Conservation (phyloP, 2,888 invertebrate species). For the Dorcus parallelipipedus region DNA sequence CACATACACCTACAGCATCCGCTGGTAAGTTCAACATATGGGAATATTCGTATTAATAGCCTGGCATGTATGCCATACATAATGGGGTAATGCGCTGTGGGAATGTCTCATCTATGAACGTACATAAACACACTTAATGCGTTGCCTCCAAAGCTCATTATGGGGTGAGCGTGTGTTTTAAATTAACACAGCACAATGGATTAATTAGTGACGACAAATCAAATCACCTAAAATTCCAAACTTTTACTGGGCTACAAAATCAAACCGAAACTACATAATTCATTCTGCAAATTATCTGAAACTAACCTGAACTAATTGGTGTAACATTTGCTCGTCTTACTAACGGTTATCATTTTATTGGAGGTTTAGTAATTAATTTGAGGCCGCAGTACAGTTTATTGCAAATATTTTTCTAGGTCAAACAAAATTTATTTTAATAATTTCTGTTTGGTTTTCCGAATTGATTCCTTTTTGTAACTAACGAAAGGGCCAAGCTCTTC, state of each 20-base stretch:
- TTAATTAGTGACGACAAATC: too few species aligned
- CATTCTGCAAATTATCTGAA: too few species aligned
- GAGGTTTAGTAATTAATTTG: too few species aligned
- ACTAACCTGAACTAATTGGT: too few species aligned
- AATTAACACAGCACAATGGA: too few species aligned
- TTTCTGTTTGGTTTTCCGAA: too few species aligned
- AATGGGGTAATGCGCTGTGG: constrained; percentile 10
- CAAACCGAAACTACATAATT: too few species aligned
- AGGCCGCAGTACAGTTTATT: not conserved
- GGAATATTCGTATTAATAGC: constrained; percentile 5
- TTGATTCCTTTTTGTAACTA: not conserved
- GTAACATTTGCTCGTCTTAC: too few species aligned
- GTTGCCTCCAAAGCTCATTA: not conserved
- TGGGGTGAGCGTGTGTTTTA: too few species aligned
- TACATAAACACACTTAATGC: constrained; percentile 14
- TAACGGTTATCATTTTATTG: too few species aligned
- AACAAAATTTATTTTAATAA: not conserved
- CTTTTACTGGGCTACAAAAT: too few species aligned
- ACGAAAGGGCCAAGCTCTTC: constrained; percentile 4
- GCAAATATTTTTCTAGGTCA: not conserved
- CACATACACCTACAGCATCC: constrained; percentile 4
- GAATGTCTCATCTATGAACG: constrained; percentile 7
- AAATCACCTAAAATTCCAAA: too few species aligned
- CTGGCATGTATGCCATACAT: constrained; percentile 8
- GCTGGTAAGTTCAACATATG: not conserved